Base-by-base conservation (phyloP, 2,888 invertebrate genomes). In the Elmis aenea region DNA sequence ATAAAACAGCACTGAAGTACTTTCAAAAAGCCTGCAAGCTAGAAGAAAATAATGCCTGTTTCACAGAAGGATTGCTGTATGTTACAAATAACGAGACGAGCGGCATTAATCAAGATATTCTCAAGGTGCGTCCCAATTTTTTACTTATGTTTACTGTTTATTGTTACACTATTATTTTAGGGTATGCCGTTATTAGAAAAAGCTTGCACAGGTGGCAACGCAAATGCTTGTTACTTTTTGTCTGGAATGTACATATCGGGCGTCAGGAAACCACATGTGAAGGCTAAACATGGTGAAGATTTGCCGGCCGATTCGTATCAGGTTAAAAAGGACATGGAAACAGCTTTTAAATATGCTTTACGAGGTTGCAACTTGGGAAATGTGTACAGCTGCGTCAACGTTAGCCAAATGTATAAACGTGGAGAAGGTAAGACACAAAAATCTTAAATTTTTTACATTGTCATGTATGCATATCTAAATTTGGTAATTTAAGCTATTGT, bases 341-440 rank as follows among this genome's bases (percentile, higher is more conserved):
- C 86, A 65, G 92, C 93, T 0, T 87, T 89, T 62, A 70, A 79
- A 20, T 85, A 78, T 56, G 83, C 89, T 0, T 67, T 75, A 37
- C 83, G 81, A 63, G 88, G 85, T 0, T 97, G 96, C 63, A 85
- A 91, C 43, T 67, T 83, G 1, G 86, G 85, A 1, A 85, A 92
- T 59, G 79, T 90, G 62, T 85, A 83, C 58, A 87, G 89, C 0
- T 97, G 97, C 70, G 84, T 85, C 0, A 95, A 95, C 70, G 71
- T 94, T 1, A 84, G 91, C 58, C 79, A 85, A 64, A 91, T 92
- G 86, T 87, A 88, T 62, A 74, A 75, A 16, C 79, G 78, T 59
- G 92, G 92, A 8, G 88, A 93, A 45, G 93, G 93, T 61, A 45
- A 45, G 36, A n/a, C 38, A 23, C n/a, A 5, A 1, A 3, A 1